Evolutionary conservation across 2,797 vertebrate species (phyloP).

Genomic region (Bradypus variegatus): DNA sequence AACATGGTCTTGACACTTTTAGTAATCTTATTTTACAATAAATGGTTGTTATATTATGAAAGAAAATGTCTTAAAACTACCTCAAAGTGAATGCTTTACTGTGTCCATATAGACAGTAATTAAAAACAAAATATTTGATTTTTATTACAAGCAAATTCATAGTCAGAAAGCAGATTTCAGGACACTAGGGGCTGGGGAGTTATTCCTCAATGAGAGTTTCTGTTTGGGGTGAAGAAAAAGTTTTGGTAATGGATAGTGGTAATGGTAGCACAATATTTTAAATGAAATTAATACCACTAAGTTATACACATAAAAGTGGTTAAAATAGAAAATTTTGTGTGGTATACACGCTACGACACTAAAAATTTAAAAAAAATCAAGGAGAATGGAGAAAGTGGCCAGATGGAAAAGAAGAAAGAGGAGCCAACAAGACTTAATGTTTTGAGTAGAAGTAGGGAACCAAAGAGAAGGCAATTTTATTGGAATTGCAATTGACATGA

Average conservation of each 20-base stretch:
- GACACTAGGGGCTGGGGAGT: too few relatives aligned
- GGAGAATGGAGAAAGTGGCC: not conserved
- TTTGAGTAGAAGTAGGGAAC: not conserved
- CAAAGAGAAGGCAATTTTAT: not conserved
- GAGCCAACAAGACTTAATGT: not conserved
- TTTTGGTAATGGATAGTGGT: too few relatives aligned
- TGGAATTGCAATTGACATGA: not conserved
- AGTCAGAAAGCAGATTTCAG: too few relatives aligned
- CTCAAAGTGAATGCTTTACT: not conserved
- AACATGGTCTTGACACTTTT: not conserved
- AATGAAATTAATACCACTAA: too few relatives aligned
- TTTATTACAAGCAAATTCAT: too few relatives aligned
- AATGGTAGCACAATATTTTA: too few relatives aligned
- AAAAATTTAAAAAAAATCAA: not conserved
- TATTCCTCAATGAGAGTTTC: too few relatives aligned
- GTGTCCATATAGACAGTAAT: not conserved
- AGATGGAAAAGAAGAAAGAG: not conserved
- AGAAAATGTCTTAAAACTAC: not conserved
- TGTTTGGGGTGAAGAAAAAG: too few relatives aligned
- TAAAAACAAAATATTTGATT: slow-evolving; percentile 14
- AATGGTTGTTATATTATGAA: not conserved
- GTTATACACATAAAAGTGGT: too few relatives aligned
- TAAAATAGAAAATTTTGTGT: too few relatives aligned
- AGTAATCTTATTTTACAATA: not conserved
- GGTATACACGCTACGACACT: too few relatives aligned